phyloP scores from a whole-genome alignment of 2,113 vertebrate genomes.

The Heterotilapia buettikoferi region DNA sequence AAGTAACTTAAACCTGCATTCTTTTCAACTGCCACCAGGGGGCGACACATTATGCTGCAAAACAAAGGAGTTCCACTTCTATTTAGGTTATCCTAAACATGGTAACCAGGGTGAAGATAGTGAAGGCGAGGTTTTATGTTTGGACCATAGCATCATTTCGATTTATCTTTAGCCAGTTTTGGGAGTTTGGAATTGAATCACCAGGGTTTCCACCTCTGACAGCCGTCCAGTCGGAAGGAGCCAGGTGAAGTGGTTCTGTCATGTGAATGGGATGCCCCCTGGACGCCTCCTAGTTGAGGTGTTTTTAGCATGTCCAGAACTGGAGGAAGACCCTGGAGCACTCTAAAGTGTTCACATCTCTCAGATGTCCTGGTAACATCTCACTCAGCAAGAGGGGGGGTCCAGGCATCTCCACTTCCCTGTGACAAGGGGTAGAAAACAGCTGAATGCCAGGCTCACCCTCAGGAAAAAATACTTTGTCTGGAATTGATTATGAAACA shows the following conservation, averaged over 20 bases:
- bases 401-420: too few relatives aligned
- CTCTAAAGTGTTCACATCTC: neutral
- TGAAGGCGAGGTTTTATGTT: neutral
- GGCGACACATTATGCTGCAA: neutral
- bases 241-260: neutral
- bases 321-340: neutral
- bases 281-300: neutral
- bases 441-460: neutral
- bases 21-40: neutral
- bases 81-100: neutral
- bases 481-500: neutral
- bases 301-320: neutral
- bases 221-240: neutral
- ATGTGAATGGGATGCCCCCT: neutral
- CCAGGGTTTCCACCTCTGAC: neutral
- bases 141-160: neutral
- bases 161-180: neutral
- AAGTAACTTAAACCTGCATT: neutral
- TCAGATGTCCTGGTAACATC: neutral
- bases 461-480: neutral
- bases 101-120: neutral
- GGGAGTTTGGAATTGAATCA: neutral
- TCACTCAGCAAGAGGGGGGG: neutral
- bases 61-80: accelerated
- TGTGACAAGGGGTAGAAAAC: neutral